A percentile compares a stretch with the other conserved stretches of the same genome.
Evolutionary conservation across 2,797 vertebrate species (phyloP).

Genomic region (Coilia nasus): DNA sequence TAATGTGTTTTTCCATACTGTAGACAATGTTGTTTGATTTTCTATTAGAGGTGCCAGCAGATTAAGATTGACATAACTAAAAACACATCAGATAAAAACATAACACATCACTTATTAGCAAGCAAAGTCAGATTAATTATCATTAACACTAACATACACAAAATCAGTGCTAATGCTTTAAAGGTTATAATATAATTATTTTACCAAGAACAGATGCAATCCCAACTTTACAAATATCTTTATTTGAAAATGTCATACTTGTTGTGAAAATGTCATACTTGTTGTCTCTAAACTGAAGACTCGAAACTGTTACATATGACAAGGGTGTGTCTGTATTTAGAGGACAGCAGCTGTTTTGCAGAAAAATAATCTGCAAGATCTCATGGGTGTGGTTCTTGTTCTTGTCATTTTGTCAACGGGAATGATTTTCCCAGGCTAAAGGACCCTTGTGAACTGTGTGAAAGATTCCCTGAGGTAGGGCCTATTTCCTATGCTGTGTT

Average conservation of each 20-base stretch:
- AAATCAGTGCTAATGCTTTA: neutral
- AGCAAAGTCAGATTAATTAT: too few relatives aligned
- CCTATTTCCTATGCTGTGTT: conserved; percentile 30
- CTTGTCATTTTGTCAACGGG: neutral
- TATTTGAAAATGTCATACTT: neutral
- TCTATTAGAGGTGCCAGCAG: neutral
- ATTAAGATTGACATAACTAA: neutral
- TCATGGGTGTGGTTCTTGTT: neutral
- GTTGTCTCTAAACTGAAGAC: neutral
- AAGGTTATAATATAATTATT: too few relatives aligned
- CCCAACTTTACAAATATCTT: neutral
- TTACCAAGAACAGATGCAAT: neutral
- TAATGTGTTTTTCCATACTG: neutral
- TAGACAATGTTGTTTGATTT: neutral
- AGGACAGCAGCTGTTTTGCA: neutral
- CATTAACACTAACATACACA: too few relatives aligned
- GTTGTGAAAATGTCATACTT: neutral
- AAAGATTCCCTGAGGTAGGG: conserved; percentile 22
- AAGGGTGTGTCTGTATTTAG: neutral
- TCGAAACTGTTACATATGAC: conserved; percentile 14
- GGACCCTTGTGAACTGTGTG: neutral
- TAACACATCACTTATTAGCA: too few relatives aligned
- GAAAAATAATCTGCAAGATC: neutral
- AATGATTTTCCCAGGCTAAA: neutral
- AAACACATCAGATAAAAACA: neutral